Base-by-base conservation (phyloP, 2,113 vertebrate genomes). In the Varanus komodoensis region DNA sequence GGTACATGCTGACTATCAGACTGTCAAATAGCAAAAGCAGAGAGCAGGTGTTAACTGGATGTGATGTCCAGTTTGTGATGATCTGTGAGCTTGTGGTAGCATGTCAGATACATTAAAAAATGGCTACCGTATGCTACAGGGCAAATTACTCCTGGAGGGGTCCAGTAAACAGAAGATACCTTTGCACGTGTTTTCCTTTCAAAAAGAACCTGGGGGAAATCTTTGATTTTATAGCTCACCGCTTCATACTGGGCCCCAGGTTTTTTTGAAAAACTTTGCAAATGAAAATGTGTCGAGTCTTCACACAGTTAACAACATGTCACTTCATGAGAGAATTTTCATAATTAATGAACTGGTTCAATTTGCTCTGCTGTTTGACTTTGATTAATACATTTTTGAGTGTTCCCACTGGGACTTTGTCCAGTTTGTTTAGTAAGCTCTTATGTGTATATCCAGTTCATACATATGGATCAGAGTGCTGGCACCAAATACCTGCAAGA, bases 291-390 rank as follows among this genome's bases (percentile, higher is more conserved):
- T 94, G 97, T 97, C 97, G 95, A 96, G 95, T 89, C 94, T 95
- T 93, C 93, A 89, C 93, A 92, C 80, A 94, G 95, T 96, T 98
- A 97, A 97, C 95, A 96, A 96, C 95, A 94, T 97, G 97, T 97
- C 97, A 97, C 97, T 97, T 83, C 34, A 94, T 79, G 91, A 97
- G 96, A 96, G 96, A 97, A 96, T 97, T 97, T 97, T 97, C 97
- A 97, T 97, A 97, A 98, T 97, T 97, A 97, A 97, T 97, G 97
- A 97, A 97, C 95, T 94, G 87, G 96, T 96, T 97, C 97, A 97
- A 97, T 97, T 96, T 96, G 97, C 95, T 96, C 95, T 95, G 95
- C 97, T 3, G 89, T 92, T 96, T 97, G 97, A 97, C 97, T 96
- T 97, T 97, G 97, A 98, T 97, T 96, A 97, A 97, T 97, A 95